Evolutionary conservation across 2,888 invertebrate genomes (phyloP).

Genomic region (Allophyes oxyacanthae): DNA sequence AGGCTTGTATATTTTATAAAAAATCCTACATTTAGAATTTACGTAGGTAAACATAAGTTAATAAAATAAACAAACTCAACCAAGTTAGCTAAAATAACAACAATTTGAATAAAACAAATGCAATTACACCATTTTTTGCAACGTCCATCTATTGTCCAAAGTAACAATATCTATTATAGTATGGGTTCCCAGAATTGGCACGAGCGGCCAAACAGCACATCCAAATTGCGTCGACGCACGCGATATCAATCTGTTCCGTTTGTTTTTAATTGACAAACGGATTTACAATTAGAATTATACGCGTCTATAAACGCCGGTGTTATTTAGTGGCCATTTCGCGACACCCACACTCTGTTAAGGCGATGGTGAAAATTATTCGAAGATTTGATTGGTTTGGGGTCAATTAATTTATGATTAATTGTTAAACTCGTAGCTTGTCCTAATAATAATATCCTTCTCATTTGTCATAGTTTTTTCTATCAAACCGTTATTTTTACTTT

Average conservation of each 20-base stretch:
- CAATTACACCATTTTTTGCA: slow-evolving; percentile 52
- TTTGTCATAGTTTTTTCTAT: too few relatives aligned
- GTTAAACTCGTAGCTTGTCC: slow-evolving; percentile 9
- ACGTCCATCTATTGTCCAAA: slow-evolving; percentile 30
- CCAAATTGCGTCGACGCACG: slow-evolving; percentile 56
- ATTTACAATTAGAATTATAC: slow-evolving; percentile 63
- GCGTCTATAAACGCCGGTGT: slow-evolving; percentile 50
- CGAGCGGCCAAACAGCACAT: slow-evolving; percentile 49
- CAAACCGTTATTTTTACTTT: too few relatives aligned
- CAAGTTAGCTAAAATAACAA: slow-evolving; percentile 18
- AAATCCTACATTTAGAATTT: slow-evolving; percentile 1
- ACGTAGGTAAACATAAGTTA: slow-evolving; percentile 14
- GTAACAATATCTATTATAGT: slow-evolving; percentile 39
- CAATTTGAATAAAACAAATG: slow-evolving; percentile 39
- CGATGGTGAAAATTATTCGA: slow-evolving; percentile 24
- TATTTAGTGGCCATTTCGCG: slow-evolving; percentile 58
- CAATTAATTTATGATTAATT: slow-evolving; percentile 32
- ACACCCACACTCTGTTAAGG: slow-evolving; percentile 63
- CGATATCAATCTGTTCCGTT: slow-evolving; percentile 67
- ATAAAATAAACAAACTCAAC: slow-evolving; percentile 38
- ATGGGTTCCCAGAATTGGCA: slow-evolving; percentile 60
- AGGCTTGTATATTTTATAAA: too few relatives aligned
- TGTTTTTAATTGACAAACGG: slow-evolving; percentile 67
- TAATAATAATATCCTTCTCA: too few relatives aligned
- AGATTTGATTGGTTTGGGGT: slow-evolving; percentile 23